Conservation (phyloP, 2,888 invertebrate genomes). For the Cephus pulcher region DNA sequence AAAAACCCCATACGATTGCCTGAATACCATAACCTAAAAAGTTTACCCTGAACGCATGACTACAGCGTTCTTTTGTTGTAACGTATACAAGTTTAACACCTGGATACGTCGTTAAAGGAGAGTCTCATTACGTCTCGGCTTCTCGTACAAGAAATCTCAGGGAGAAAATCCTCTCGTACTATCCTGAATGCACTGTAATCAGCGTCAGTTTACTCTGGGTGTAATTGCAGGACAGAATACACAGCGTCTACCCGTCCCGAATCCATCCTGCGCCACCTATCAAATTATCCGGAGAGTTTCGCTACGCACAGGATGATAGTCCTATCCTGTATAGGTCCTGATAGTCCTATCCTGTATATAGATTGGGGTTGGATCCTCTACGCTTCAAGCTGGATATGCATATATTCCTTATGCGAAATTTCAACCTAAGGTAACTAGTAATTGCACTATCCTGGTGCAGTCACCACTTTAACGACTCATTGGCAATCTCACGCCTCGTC, state of each 20-base stretch:
- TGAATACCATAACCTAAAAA: neutral
- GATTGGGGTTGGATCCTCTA: neutral
- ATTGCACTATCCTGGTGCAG: neutral
- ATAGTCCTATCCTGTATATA: neutral
- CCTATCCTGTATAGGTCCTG: neutral
- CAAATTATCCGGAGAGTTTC: neutral
- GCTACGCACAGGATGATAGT: neutral
- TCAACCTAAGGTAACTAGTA: neutral
- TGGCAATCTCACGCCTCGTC: neutral
- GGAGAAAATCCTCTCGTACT: neutral
- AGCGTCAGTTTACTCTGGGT: slow-evolving; percentile 23
- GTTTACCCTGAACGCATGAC: neutral
- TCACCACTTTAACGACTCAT: neutral
- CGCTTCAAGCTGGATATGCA: neutral
- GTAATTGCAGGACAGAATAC: slow-evolving; percentile 20
- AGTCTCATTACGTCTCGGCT: neutral
- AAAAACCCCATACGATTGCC: neutral
- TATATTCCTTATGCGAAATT: neutral
- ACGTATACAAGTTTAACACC: neutral
- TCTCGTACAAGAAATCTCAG: neutral
- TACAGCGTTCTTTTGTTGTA: neutral
- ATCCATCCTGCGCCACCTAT: neutral
- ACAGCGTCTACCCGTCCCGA: neutral
- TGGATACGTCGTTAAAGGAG: neutral
- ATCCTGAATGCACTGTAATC: slow-evolving; percentile 23